These are phyloP conservation scores for Agonum fuliginosum DNA, from an alignment of 2,888 invertebrate species.

Conservation along the genomic window DNA sequence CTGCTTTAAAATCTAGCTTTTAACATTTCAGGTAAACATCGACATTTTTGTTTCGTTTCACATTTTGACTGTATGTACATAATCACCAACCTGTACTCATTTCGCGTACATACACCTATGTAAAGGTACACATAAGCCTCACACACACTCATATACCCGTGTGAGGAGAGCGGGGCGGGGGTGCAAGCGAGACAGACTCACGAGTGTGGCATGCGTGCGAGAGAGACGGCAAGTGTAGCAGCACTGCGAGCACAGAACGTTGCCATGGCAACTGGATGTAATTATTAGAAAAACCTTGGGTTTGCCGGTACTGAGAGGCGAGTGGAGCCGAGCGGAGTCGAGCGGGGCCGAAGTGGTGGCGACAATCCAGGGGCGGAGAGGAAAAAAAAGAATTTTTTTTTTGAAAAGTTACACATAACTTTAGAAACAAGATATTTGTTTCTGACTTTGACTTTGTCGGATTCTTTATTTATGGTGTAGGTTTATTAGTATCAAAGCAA, in stretches of 20 bases:
- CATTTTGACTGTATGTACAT: conserved; percentile 7
- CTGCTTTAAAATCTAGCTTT: too few species aligned
- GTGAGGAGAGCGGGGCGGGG: conserved; percentile 63
- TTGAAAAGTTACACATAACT: too few species aligned
- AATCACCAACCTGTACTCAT: conserved; percentile 31
- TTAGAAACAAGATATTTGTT: too few species aligned
- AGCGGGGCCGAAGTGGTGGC: background rate
- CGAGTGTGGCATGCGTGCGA: background rate
- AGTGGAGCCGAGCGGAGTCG: conserved; percentile 10
- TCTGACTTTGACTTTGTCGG: too few species aligned
- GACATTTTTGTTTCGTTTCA: too few species aligned
- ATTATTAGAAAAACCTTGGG: conserved; percentile 73
- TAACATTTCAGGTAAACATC: too few species aligned
- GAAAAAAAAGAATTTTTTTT: background rate
- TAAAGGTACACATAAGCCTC: conserved; percentile 32
- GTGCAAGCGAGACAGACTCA: conserved; percentile 50
- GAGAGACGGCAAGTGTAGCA: conserved; percentile 32
- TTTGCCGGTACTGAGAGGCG: conserved; percentile 63
- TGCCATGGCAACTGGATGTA: conserved; percentile 73
- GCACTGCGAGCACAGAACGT: conserved; percentile 64
- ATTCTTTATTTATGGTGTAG: too few species aligned
- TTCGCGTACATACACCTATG: conserved; percentile 14
- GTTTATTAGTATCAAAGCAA: too few species aligned
- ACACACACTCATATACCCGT: conserved; percentile 58
- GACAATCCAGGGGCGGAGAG: background rate